These are phyloP conservation scores for Hylyphantes graminicola DNA, from an alignment of 1,140 invertebrate species.

Conservation along the genomic window DNA sequence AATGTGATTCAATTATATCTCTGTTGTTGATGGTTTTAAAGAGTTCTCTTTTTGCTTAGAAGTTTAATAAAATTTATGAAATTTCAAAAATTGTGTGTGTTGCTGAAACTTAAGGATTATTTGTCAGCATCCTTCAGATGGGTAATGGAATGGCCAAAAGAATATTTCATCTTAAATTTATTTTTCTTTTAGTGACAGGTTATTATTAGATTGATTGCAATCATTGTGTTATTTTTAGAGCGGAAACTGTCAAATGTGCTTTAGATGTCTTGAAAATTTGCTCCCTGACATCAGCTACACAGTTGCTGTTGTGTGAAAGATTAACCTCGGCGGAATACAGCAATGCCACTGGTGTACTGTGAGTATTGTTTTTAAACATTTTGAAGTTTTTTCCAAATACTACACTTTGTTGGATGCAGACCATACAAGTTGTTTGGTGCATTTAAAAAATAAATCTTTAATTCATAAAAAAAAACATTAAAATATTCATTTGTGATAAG, in stretches of 20 bases:
- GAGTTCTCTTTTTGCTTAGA: too few species aligned
- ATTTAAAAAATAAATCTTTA: too few species aligned
- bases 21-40: too few species aligned
- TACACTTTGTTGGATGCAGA: too few species aligned
- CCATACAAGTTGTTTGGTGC: too few species aligned
- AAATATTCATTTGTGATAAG: not conserved
- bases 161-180: too few species aligned
- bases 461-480: too few species aligned
- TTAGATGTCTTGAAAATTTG: slow-evolving; percentile 91
- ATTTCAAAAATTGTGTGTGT: not conserved
- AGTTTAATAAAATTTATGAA: too few species aligned
- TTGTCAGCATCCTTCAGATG: too few species aligned
- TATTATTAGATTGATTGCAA: not conserved
- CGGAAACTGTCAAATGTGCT: slow-evolving; percentile 89
- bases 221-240: slow-evolving; percentile 71
- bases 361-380: slow-evolving; percentile 13
- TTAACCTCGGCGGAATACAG: slow-evolving; percentile 72
- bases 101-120: not conserved
- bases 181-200: too few species aligned
- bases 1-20: too few species aligned
- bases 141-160: too few species aligned
- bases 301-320: slow-evolving; percentile 81
- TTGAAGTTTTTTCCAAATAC: not conserved
- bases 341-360: slow-evolving; percentile 75
- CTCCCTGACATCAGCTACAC: slow-evolving; percentile 88